Base-by-base conservation (phyloP, 2,113 vertebrate species). In the Argyrosomus japonicus region DNA sequence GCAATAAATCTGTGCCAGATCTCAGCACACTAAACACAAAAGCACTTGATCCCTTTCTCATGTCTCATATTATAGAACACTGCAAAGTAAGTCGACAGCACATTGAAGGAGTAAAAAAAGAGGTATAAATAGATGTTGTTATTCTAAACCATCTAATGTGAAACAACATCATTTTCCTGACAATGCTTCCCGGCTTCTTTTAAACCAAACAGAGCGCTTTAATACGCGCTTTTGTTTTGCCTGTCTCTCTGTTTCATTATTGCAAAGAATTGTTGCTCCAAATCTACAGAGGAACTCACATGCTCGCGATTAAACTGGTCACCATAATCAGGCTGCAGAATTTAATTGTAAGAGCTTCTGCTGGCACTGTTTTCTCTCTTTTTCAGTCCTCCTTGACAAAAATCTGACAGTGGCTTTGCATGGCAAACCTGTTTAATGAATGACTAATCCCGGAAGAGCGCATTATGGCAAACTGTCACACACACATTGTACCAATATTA, bases 321-420 rank as follows among this genome's bases (percentile, higher is more conserved):
- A 87, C 87, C 83, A 78, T 93, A 95, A 95, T 93, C 91, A 94
- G 86, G 80, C 87, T 68, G 82, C 89, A 89, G 88, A 94, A 93
- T 94, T 88, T 93, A 94, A 93, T 95, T 95, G 93, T 95, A 91
- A 91, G 89, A 92, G 89, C 78, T 81, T 91, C 87, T 83, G 87
- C 86, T 88, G 91, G 90, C 91, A 84, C 82, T 79, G 85, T 92
- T 90, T 90, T 86, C 88, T 87, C 73, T 83, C 81, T 81, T 86
- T 84, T 87, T 92, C 89, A 92, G 88, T 93, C 90, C 81, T 89
- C 83, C 80, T 88, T 94, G 95, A 96, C 95, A 94, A 94, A 94
- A 94, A 95, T 95, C 92, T 96, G 95, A 95, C 94, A 95, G 94
- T 96, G 89, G 95, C 94, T 95, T 96, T 96, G 95, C 95, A 95